phyloP scores from a whole-genome alignment of 2,888 invertebrate species.

The Hofmannophila pseudospretella region DNA sequence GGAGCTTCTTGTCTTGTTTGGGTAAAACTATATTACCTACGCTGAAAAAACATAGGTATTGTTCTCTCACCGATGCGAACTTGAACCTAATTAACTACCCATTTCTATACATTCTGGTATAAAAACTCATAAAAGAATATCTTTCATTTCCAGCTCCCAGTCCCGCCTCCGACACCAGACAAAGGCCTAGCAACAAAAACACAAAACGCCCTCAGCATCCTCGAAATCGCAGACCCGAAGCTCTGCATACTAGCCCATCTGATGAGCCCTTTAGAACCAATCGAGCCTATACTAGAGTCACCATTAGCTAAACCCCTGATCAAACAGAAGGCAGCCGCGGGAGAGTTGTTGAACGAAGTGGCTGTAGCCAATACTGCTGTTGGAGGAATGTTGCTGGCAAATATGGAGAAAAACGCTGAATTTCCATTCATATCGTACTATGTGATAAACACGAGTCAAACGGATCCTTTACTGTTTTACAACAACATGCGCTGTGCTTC shows the following conservation, averaged over 20 bases:
- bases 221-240: slow-evolving; percentile 93
- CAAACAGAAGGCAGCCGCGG: slow-evolving; percentile 87
- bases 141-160: slow-evolving; percentile 69
- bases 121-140: too few relatives aligned
- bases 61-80: too few relatives aligned
- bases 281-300: slow-evolving; percentile 91
- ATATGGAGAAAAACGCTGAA: slow-evolving; percentile 93
- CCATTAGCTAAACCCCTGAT: slow-evolving; percentile 88
- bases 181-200: slow-evolving; percentile 78
- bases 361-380: slow-evolving; percentile 85
- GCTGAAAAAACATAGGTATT: too few relatives aligned
- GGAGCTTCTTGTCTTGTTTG: too few relatives aligned
- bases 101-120: too few relatives aligned
- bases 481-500: slow-evolving; percentile 90
- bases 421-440: slow-evolving; percentile 95
- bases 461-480: slow-evolving; percentile 91
- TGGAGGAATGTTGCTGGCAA: slow-evolving; percentile 91
- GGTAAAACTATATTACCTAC: too few relatives aligned
- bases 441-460: slow-evolving; percentile 91
- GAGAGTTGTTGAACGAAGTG: slow-evolving; percentile 86
- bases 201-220: slow-evolving; percentile 83
- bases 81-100: too few relatives aligned
- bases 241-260: slow-evolving; percentile 91
- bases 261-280: slow-evolving; percentile 92
- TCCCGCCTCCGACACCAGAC: slow-evolving; percentile 81